Evolutionary conservation across 2,797 vertebrate species (phyloP).

Genomic region (Coreius guichenoti): DNA sequence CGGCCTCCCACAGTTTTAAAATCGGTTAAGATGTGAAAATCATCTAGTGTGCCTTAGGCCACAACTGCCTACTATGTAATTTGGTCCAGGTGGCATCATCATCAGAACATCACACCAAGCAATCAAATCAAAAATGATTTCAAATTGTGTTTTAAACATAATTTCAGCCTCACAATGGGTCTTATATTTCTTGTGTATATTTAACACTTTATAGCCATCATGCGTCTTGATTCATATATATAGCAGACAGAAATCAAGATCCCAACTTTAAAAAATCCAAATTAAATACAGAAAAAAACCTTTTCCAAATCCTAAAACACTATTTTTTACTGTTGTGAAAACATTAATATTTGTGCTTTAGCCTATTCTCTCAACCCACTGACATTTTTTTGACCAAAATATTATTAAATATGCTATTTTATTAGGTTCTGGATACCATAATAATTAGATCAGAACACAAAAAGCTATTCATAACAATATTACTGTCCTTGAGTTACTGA

Average conservation of each 20-base stretch:
- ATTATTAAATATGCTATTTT: neutral
- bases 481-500: neutral
- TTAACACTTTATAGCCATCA: neutral
- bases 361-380: neutral
- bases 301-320: too few relatives aligned
- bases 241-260: neutral
- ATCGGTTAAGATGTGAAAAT: too few relatives aligned
- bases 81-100: neutral
- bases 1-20: too few relatives aligned
- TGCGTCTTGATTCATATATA: neutral
- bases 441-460: neutral
- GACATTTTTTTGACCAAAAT: constrained; percentile 1
- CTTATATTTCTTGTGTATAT: neutral
- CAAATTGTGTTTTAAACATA: neutral
- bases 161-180: neutral
- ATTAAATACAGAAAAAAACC: neutral
- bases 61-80: neutral
- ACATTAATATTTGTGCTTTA: neutral
- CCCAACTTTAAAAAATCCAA: neutral
- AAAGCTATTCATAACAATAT: constrained; percentile 16
- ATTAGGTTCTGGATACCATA: neutral
- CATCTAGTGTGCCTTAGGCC: too few relatives aligned
- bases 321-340: neutral
- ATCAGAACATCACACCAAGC: neutral
- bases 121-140: neutral